Evolutionary conservation across 2,797 vertebrate genomes (phyloP), one percentile per base, ranked within the genome.

Genomic region (Catostomus latipinnis): DNA sequence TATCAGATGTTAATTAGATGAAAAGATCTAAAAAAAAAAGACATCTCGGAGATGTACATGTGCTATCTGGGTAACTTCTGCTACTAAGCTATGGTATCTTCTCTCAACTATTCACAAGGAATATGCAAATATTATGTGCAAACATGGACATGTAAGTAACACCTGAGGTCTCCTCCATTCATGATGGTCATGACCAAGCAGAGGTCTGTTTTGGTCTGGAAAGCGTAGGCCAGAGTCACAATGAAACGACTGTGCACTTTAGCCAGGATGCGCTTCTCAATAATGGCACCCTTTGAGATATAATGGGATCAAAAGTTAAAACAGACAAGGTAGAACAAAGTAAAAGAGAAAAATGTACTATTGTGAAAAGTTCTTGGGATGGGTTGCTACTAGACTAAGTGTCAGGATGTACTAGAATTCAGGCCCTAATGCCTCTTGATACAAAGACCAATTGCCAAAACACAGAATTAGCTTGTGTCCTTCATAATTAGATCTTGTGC

Each of bases 131-230:
- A 34, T 4, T 11, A 52, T 80, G 9, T 45, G 45, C 65, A 54
- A 43, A 68, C 12, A 61, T 66, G 46, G 8, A 52, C 45, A 49
- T 52, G 13, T 76, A 70, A 60, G 1, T 56, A 34, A 58, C 83
- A 94, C 93, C 93, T 94, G 89, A 94, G 93, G 82, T 95, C 94
- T 82, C 94, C 93, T 13, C 93, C 92, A 3, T 94, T 94, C 94
- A 95, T 95, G 86, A 94, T 94, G 80, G 93, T 94, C 93, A 95
- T 94, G 7, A 95, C 87, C 49, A 95, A 87, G 76, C 93, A 95
- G 86, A 94, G 92, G 72, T 94, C 93, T 1, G 71, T 89, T 86
- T 95, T 94, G 87, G 93, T 94, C 91, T 95, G 94, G 88, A 94
- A 95, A 70, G 93, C 92, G 7, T 95, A 94, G 1, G 91, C 91